Conservation (phyloP, 2,113 vertebrate species). For the Tenrec ecaudatus region DNA sequence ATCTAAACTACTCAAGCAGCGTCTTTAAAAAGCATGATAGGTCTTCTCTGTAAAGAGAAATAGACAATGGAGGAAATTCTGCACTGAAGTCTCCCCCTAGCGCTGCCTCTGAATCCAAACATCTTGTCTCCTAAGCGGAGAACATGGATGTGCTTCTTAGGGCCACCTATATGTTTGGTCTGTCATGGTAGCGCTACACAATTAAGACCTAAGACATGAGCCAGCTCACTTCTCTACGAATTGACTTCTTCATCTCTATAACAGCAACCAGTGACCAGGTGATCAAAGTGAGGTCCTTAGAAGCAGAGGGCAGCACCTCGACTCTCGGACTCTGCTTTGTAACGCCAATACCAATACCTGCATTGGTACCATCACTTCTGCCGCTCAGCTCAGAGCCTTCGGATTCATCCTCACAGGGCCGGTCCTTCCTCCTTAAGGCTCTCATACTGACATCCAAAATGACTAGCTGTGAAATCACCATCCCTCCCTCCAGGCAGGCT, state of each 20-base stretch:
- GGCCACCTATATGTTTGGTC: too few relatives aligned
- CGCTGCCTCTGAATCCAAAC: too few relatives aligned
- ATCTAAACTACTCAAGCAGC: too few relatives aligned
- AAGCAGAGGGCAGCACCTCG: not conserved
- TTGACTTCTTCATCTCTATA: not conserved
- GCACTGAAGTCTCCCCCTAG: too few relatives aligned
- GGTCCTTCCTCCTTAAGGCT: not conserved
- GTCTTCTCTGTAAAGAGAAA: too few relatives aligned
- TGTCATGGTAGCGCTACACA: too few relatives aligned
- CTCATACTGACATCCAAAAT: not conserved
- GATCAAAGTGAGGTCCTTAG: slow-evolving; percentile 1
- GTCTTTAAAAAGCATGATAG: too few relatives aligned
- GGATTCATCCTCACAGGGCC: not conserved
- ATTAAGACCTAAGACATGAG: not conserved
- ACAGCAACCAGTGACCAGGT: not conserved
- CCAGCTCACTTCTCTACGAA: not conserved
- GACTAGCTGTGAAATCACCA: not conserved
- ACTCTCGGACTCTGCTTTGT: not conserved
- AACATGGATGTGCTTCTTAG: too few relatives aligned
- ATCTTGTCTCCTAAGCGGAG: too few relatives aligned
- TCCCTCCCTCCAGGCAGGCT: not conserved
- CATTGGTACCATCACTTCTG: not conserved
- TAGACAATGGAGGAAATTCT: not conserved
- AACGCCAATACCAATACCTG: not conserved
- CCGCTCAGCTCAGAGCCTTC: not conserved